These are phyloP conservation scores for Drepana falcataria DNA, from an alignment of 2,888 invertebrate genomes.

Conservation along the genomic window DNA sequence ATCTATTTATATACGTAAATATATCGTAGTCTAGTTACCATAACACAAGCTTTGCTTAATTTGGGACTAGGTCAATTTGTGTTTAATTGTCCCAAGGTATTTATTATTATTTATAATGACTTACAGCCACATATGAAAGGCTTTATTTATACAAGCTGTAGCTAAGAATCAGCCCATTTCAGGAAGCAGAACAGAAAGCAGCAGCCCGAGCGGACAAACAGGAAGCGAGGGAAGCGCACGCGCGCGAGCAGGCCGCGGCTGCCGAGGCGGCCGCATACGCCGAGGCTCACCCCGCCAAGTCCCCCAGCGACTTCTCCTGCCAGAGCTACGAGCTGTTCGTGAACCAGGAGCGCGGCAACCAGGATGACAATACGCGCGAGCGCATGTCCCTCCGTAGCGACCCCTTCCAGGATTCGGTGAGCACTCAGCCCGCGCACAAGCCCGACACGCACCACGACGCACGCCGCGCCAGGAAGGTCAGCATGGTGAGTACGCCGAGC, in stretches of 20 bases:
- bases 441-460: conserved; percentile 76
- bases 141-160: no score
- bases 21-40: no score
- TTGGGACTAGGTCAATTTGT: no score
- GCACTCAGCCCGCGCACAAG: conserved; percentile 85
- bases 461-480: conserved; percentile 89
- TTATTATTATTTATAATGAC: no score
- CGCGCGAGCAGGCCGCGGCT: conserved; percentile 81
- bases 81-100: no score
- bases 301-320: conserved; percentile 94
- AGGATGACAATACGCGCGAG: conserved; percentile 93
- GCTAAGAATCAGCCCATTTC: neutral
- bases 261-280: conserved; percentile 81
- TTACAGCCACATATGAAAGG: no score
- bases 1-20: no score
- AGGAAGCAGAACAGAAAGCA: conserved; percentile 93
- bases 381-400: conserved; percentile 94
- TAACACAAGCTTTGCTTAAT: no score
- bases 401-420: conserved; percentile 91
- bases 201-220: conserved; percentile 82
- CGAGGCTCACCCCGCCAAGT: conserved; percentile 86
- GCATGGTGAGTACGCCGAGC: conserved; percentile 87
- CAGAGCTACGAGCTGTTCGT: conserved; percentile 95
- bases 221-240: conserved; percentile 78
- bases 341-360: conserved; percentile 91